A percentile compares a stretch with the other conserved stretches of the same genome.
Conservation (phyloP, 30 jellyfish, hydroid and myxozoan species). For the Nemopilema nomurai region DNA sequence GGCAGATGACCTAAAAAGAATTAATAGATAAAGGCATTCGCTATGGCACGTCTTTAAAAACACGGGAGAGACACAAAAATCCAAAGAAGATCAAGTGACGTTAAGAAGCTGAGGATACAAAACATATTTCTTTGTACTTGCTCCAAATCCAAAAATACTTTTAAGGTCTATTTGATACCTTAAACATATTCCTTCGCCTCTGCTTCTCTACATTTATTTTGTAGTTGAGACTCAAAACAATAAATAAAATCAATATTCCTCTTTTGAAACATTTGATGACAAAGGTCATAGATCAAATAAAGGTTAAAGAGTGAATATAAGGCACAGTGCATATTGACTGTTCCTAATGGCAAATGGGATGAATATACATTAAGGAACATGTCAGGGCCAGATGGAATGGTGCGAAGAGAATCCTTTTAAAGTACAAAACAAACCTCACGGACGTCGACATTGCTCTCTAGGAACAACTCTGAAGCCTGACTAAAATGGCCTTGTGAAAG, state of each 20-base stretch:
- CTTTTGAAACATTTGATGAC: too few species aligned
- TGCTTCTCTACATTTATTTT: too few species aligned
- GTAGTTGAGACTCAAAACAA: not conserved
- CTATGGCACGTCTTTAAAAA: not conserved
- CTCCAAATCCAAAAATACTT: too few species aligned
- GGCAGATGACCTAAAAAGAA: constrained; percentile 36
- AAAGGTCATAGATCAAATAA: too few species aligned
- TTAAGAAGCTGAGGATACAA: too few species aligned
- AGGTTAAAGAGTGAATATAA: not conserved
- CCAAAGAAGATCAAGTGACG: too few species aligned
- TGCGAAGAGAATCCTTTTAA: not conserved
- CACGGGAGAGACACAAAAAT: not conserved
- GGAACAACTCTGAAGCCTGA: constrained; percentile 70
- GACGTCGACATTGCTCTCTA: constrained; percentile 77
- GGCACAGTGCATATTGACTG: too few species aligned
- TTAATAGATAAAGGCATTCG: not conserved
- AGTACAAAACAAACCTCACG: constrained; percentile 56
- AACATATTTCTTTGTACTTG: too few species aligned
- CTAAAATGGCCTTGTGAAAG: constrained; percentile 63
- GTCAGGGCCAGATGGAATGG: not conserved
- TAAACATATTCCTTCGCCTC: too few species aligned
- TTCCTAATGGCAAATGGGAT: too few species aligned
- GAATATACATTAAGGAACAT: too few species aligned
- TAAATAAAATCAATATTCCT: not conserved
- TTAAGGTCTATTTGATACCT: not conserved